Percentiles rank a stretch among this genome's conserved stretches.
Conservation (phyloP, 1,140 invertebrate genomes). For the Neodiprion fabricii region DNA sequence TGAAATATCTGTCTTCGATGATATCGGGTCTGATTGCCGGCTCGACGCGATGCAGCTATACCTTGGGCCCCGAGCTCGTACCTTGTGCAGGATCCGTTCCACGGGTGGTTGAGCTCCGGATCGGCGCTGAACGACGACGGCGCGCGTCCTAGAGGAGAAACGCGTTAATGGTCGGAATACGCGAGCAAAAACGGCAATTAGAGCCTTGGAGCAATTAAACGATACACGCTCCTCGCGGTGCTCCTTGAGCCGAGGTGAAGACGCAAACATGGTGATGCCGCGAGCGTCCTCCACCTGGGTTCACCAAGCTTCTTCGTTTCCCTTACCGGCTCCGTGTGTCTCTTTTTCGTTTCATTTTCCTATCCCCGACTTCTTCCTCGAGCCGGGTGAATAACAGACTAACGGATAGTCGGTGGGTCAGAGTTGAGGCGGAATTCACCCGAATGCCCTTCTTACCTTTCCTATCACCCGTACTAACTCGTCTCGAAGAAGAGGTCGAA, state of each 20-base stretch:
- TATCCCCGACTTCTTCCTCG: too few species aligned
- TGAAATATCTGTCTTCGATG: conserved; percentile 4
- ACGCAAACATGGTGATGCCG: not conserved
- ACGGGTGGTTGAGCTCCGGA: not conserved
- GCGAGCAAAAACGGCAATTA: conserved; percentile 41
- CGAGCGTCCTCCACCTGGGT: not conserved
- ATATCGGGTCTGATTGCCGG: not conserved
- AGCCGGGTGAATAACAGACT: too few species aligned
- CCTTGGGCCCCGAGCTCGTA: not conserved
- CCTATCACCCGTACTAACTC: too few species aligned
- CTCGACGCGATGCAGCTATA: not conserved
- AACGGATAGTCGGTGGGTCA: too few species aligned
- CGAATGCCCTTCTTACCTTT: too few species aligned
- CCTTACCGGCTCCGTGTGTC: too few species aligned
- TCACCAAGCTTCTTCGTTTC: too few species aligned
- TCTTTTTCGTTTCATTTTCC: too few species aligned
- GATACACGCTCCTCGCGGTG: conserved; percentile 26
- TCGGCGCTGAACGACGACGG: not conserved
- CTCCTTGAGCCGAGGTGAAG: not conserved
- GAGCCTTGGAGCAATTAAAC: conserved; percentile 41
- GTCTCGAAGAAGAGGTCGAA: not conserved
- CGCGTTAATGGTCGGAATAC: conserved; percentile 9
- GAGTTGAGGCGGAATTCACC: too few species aligned
- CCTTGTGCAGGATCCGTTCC: not conserved
- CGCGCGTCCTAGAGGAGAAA: not conserved